Percentiles rank a stretch among this genome's conserved stretches.
These are phyloP conservation scores for Pegea sp. DNA, from an alignment of 23 tunicate genomes.

Conservation along the genomic window DNA sequence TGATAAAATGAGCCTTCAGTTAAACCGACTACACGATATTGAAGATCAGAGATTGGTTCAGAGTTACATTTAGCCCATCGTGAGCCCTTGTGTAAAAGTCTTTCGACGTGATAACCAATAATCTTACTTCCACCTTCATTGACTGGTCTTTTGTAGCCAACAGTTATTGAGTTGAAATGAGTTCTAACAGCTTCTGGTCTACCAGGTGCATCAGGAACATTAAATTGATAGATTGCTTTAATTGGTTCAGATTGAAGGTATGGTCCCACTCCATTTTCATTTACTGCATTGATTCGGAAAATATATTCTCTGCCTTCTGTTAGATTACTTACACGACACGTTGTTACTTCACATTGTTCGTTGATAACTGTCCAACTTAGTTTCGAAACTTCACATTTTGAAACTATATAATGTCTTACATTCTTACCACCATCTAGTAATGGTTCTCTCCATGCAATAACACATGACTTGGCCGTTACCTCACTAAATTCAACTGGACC, in stretches of 20 bases:
- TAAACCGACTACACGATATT: conserved; percentile 47
- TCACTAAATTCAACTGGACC: conserved; percentile 93
- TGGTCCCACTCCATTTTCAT: conserved; percentile 54
- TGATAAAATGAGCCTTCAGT: conserved; percentile 62
- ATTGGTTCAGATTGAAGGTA: conserved; percentile 48
- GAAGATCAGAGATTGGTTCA: conserved; percentile 50
- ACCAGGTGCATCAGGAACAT: conserved; percentile 55
- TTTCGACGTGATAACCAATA: conserved; percentile 80
- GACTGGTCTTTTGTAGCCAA: conserved; percentile 48
- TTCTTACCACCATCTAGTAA: conserved; percentile 73
- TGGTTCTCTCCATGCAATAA: conserved; percentile 60
- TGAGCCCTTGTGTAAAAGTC: conserved; percentile 44
- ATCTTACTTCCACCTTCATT: conserved; percentile 77
- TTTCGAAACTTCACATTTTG: conserved; percentile 74
- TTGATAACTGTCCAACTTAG: conserved; percentile 81
- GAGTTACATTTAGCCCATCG: conserved; percentile 90
- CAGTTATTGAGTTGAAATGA: conserved; percentile 49
- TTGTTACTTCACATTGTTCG: conserved; percentile 35
- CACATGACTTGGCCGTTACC: conserved; percentile 43
- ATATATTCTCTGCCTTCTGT: conserved; percentile 60
- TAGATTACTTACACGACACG: conserved; percentile 47
- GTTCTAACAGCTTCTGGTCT: conserved; percentile 71
- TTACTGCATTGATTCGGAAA: conserved; percentile 79
- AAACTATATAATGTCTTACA: conserved; percentile 70
- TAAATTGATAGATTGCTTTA: conserved; percentile 54